These are phyloP conservation scores for Xerus rutilus DNA, from an alignment of 2,797 vertebrate genomes.

Conservation along the genomic window DNA sequence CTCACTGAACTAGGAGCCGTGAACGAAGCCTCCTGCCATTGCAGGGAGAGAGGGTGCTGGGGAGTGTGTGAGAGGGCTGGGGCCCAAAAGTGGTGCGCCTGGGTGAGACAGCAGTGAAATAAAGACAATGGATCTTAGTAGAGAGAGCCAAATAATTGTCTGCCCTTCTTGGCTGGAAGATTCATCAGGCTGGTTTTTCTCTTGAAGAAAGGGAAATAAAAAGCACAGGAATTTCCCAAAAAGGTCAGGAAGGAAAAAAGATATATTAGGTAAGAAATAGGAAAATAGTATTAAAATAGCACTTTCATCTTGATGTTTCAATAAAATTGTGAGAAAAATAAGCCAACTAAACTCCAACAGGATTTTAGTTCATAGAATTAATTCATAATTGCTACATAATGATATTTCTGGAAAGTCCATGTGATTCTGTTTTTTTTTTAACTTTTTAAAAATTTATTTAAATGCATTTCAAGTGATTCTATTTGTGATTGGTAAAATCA, in stretches of 20 bases:
- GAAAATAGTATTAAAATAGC: slow-evolving; percentile 3
- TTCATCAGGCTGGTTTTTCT: neutral
- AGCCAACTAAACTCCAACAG: neutral
- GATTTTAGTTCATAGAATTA: neutral
- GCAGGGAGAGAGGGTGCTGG: too few species aligned
- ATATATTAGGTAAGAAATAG: neutral
- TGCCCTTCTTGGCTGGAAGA: neutral
- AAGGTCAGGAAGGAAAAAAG: neutral
- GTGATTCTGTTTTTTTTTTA: neutral
- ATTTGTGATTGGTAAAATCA: neutral
- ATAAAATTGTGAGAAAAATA: neutral
- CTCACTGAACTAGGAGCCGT: too few species aligned
- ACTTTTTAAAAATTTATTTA: too few species aligned
- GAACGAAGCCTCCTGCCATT: neutral
- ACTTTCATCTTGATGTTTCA: neutral
- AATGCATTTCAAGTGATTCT: neutral
- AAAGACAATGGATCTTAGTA: neutral
- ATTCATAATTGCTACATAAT: neutral
- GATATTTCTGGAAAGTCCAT: neutral
- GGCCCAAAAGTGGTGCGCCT: neutral
- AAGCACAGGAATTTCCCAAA: neutral
- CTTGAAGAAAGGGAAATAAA: neutral
- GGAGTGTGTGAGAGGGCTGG: too few species aligned
- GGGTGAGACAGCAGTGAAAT: neutral
- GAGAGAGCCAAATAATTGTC: neutral